phyloP scores from a whole-genome alignment of 2,888 invertebrate species.

The Andrena flavipes region DNA sequence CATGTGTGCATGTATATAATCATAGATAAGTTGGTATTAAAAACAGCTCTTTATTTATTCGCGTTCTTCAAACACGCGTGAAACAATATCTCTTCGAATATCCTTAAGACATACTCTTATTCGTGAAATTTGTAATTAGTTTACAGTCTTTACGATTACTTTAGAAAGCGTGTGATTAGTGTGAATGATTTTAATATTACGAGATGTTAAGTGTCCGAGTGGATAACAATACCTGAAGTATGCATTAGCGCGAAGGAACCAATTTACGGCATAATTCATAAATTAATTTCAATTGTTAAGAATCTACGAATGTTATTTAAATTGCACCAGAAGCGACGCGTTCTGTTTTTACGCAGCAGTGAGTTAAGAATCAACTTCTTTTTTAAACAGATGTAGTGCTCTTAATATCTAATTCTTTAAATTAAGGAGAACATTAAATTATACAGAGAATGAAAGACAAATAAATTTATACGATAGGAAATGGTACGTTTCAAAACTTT shows the following conservation, averaged over 20 bases:
- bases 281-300: neutral
- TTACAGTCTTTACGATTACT: neutral
- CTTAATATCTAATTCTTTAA: slow-evolving; percentile 3
- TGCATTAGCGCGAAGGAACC: slow-evolving; percentile 4
- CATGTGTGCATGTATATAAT: slow-evolving; percentile 9
- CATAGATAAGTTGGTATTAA: neutral
- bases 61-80: neutral
- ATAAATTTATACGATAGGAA: slow-evolving; percentile 45
- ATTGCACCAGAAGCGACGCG: neutral
- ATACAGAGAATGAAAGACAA: slow-evolving; percentile 7
- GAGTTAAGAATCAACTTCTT: neutral
- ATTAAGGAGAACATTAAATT: neutral
- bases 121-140: neutral
- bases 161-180: neutral
- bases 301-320: neutral
- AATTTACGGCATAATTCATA: neutral
- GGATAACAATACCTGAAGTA: slow-evolving; percentile 1
- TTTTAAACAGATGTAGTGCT: neutral
- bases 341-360: neutral
- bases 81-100: neutral
- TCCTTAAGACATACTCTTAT: neutral
- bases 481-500: slow-evolving; percentile 72
- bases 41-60: slow-evolving; percentile 23
- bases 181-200: neutral
- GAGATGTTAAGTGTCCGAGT: neutral